These are phyloP conservation scores for Rattus norvegicus DNA, from an alignment of 2,113 vertebrate genomes.

Conservation along the genomic window GRCr8 NC_086030.1:13425501-13426000, in stretches of 20 bases:
- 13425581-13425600: neutral
- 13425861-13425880: neutral
- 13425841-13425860: too few species aligned
- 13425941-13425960: neutral
- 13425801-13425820: neutral
- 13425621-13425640: neutral
- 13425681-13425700: constrained; percentile 4
- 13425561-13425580: constrained; percentile 3
- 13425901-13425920: neutral
- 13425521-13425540: constrained; percentile 51
- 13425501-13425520: constrained; percentile 12
- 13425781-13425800: neutral
- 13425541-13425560: constrained; percentile 53
- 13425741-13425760: neutral
- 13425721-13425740: neutral
- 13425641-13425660: too few species aligned
- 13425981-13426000: neutral
- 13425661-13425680: neutral
- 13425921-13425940: neutral
- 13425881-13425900: neutral
- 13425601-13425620: neutral
- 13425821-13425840: accelerated
- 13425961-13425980: neutral
- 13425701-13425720: neutral
- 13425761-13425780: neutral